A percentile compares a stretch with the other conserved stretches of the same genome.
These are phyloP conservation scores for Acipenser ruthenus DNA, from an alignment of 2,797 vertebrate species.

Conservation along the genomic window DNA sequence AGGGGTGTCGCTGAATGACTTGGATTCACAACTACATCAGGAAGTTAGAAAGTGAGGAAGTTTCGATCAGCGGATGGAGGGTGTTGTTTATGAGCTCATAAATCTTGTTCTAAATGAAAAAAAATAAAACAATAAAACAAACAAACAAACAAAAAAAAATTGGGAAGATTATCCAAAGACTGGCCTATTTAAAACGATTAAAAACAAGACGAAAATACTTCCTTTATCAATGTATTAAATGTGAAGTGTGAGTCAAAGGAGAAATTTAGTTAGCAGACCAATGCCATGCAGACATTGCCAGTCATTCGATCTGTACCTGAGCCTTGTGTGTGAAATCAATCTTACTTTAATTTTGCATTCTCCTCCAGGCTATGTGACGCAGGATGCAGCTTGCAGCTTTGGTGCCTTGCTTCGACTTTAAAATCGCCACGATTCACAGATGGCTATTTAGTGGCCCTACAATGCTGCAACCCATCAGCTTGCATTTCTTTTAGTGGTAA, in stretches of 20 bases:
- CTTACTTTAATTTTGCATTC: conserved; percentile 78
- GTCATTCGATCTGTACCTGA: conserved; percentile 46
- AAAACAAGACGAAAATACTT: background rate
- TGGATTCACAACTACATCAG: conserved; percentile 1
- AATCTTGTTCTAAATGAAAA: too few species aligned
- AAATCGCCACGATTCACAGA: conserved; percentile 93
- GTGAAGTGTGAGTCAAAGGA: conserved; percentile 33
- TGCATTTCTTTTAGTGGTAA: conserved; percentile 74
- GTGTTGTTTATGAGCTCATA: too few species aligned
- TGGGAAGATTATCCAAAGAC: background rate
- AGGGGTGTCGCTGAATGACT: conserved; percentile 5
- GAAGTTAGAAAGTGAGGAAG: background rate
- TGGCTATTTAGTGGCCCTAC: conserved; percentile 98
- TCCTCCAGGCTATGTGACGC: conserved; percentile 77
- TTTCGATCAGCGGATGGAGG: background rate
- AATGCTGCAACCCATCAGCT: conserved; percentile 98
- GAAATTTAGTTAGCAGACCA: conserved; percentile 39
- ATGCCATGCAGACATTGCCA: conserved; percentile 30
- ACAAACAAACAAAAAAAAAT: too few species aligned
- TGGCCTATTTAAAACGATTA: background rate
- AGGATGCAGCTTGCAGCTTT: conserved; percentile 83
- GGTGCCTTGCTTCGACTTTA: conserved; percentile 96
- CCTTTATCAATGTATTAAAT: conserved; percentile 30
- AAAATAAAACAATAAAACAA: too few species aligned
- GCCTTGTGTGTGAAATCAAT: conserved; percentile 62